phyloP scores from a whole-genome alignment of 2,113 vertebrate genomes.

The Enhydra lutris region DNA sequence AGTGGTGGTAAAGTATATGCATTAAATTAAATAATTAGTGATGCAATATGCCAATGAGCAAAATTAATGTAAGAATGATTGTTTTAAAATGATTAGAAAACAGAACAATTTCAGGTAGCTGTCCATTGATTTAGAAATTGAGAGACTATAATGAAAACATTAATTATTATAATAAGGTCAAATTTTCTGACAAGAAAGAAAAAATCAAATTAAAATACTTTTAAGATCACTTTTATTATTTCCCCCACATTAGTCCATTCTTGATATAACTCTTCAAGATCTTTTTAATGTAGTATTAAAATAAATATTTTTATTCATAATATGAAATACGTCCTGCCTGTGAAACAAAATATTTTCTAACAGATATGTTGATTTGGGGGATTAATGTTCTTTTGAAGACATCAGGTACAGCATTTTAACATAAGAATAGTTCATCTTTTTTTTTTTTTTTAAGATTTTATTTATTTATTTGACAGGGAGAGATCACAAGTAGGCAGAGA shows the following conservation, averaged over 20 bases:
- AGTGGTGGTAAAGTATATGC: neutral
- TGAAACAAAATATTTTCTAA: neutral
- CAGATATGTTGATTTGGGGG: neutral
- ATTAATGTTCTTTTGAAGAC: slow-evolving; percentile 42
- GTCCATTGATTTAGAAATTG: neutral
- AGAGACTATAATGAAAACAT: neutral
- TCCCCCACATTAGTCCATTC: neutral
- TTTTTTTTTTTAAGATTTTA: no score
- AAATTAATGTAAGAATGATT: neutral
- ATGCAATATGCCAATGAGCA: neutral
- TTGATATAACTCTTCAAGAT: neutral
- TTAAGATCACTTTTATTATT: neutral
- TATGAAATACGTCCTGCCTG: neutral
- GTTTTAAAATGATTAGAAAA: neutral
- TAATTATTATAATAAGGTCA: neutral
- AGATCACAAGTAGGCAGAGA: no score
- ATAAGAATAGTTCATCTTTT: neutral
- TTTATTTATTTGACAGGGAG: no score
- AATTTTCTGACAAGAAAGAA: neutral
- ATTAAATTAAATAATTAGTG: neutral
- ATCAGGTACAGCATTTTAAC: neutral
- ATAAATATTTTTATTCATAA: neutral
- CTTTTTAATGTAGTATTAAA: neutral
- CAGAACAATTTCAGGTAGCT: neutral
- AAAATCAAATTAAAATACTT: neutral